phyloP scores from a whole-genome alignment of 1,140 invertebrate genomes.

The Drosophila gunungcola region DNA sequence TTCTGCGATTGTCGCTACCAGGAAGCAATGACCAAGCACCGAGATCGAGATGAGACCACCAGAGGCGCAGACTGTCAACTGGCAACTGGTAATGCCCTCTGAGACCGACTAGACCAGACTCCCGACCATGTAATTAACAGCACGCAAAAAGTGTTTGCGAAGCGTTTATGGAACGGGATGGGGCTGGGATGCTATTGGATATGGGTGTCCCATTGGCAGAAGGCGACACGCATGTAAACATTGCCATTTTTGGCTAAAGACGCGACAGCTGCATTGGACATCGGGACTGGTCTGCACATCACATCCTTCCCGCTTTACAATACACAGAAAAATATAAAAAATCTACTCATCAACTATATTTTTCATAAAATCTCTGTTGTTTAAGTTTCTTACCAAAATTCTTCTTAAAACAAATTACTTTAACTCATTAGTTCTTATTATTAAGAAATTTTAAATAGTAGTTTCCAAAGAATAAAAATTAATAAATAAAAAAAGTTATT shows the following conservation, averaged over 20 bases:
- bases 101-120: constrained; percentile 70
- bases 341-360: too few relatives aligned
- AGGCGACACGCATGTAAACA: constrained; percentile 81
- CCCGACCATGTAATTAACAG: constrained; percentile 77
- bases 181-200: constrained; percentile 40
- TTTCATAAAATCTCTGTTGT: too few relatives aligned
- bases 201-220: constrained; percentile 50
- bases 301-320: neutral
- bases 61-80: constrained; percentile 42
- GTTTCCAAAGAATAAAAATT: neutral
- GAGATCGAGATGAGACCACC: constrained; percentile 55
- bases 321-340: constrained; percentile 7
- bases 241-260: constrained; percentile 82
- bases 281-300: constrained; percentile 16
- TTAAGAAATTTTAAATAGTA: too few relatives aligned
- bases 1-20: constrained; percentile 66
- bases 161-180: constrained; percentile 67
- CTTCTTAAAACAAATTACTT: too few relatives aligned
- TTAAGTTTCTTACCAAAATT: too few relatives aligned
- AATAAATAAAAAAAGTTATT: neutral
- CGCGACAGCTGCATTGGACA: constrained; percentile 64
- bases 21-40: constrained; percentile 78
- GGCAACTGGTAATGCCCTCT: constrained; percentile 60
- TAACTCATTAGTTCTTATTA: neutral
- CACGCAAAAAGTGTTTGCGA: constrained; percentile 81